Base-by-base conservation (phyloP, 2,888 invertebrate species). In the Pseudanteris insignis region DNA sequence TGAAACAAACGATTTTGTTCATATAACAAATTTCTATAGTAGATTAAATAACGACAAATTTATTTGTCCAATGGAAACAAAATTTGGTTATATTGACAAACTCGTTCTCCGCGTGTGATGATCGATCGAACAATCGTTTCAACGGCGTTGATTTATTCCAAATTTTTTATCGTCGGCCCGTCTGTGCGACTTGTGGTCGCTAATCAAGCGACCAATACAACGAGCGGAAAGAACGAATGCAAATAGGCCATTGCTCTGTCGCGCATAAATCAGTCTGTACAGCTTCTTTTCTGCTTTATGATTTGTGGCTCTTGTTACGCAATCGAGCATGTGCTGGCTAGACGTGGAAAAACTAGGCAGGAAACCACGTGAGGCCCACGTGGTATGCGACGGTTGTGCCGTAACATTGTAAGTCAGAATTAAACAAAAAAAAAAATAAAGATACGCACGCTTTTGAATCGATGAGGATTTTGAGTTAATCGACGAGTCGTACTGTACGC, bases 291-390 rank as follows among this genome's bases (percentile, higher is more conserved):
- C 62, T 69, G 68, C 65, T 66, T 65, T 72, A 72, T 74, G 75
- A 77, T 73, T 73, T 72, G 72, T 71, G 74, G 63, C 66, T 63
- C 68, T 72, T 70, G 72, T 76, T 77, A 76, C 72, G 73, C 70
- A 77, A 77, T 77, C 71, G 62, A 70, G 70, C 76, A 77, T 74
- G 68, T 76, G 74, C 67, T 67, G 68, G 71, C 71, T 73, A 75
- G 76, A 76, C 73, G 68, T 72, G 74, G 76, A 77, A 77, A 77
- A 77, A 77, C 68, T 66, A 59, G 67, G 66, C 74, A 74, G 73
- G 75, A 77, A 76, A 66, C 72, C 73, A 76, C 75, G 74, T 77
- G 77, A 76, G 66, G 68, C 66, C 73, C 77, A 78, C 71, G 73
- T 77, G 75, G 63, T 64, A 64, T 48, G 13, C 24, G 41, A 28